Evolutionary conservation across 37 sponge, comb jelly and placozoan genomes (phyloP), one percentile per base, ranked within the genome.

Genomic region (Mnemiopsis leidyi): DNA sequence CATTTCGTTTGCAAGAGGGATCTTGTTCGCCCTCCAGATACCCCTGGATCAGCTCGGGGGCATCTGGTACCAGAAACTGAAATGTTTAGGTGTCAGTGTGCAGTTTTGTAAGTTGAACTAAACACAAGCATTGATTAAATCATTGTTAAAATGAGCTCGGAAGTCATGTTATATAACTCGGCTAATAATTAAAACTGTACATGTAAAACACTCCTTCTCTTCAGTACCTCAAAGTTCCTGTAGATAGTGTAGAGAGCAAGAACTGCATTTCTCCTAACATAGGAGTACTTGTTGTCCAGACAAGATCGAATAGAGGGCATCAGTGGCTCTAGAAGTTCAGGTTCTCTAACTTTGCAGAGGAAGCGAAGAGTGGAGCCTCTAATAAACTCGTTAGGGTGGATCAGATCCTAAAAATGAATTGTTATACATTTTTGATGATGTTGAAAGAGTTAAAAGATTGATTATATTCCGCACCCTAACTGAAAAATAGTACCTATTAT

Each of bases 161-260:
- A n/a, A n/a, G n/a, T n/a, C n/a, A n/a, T n/a, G n/a, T n/a, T n/a
- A n/a, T n/a, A n/a, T n/a, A n/a, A n/a, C n/a, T n/a, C n/a, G n/a
- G n/a, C n/a, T n/a, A n/a, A n/a, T n/a, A n/a, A n/a, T n/a, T n/a
- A n/a, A n/a, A n/a, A n/a, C n/a, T n/a, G n/a, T n/a, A n/a, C n/a
- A n/a, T n/a, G n/a, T n/a, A n/a, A n/a, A n/a, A n/a, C n/a, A n/a
- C n/a, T n/a, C n/a, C n/a, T n/a, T n/a, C n/a, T n/a, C n/a, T n/a
- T n/a, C n/a, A n/a, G n/a, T n/a, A 69, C 93, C 76, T 92, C 71
- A 37, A 85, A 85, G 61, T 40, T 85, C 97, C 95, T 95, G 93
- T 96, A 99, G 82, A 99, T 99, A 39, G 99, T 99, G 93, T 96
- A 99, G 32, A 99, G 96, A 29, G 99, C 99, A 68, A 99, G 95